These are phyloP conservation scores for Agrochola lychnidis DNA, from an alignment of 2,888 invertebrate species.

Conservation along the genomic window DNA sequence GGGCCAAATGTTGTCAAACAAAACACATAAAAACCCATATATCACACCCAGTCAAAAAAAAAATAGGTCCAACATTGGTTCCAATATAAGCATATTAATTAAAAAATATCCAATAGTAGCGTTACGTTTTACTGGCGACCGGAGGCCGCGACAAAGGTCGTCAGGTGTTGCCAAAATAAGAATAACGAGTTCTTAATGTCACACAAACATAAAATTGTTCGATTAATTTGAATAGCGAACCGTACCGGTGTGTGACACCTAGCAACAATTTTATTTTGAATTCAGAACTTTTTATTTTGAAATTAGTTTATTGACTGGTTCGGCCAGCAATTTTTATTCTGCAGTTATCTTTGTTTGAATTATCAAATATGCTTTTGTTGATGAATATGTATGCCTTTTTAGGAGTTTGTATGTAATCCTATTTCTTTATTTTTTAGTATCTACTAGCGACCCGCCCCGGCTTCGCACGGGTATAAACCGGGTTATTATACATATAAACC, in stretches of 20 bases:
- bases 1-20: constrained; percentile 3
- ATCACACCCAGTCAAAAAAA: constrained; percentile 17
- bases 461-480: no score
- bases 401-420: not conserved
- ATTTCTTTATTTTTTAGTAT: not conserved
- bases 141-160: constrained; percentile 82
- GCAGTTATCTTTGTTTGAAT: not conserved
- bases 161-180: constrained; percentile 80
- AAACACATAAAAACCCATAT: not conserved
- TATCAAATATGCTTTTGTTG: not conserved
- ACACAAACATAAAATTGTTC: constrained; percentile 64
- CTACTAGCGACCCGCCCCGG: no score
- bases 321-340: not conserved
- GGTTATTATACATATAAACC: no score
- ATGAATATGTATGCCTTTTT: not conserved
- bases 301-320: not conserved
- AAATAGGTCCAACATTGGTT: constrained; percentile 37
- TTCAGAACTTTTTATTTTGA: constrained; percentile 37
- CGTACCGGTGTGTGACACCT: constrained; percentile 71
- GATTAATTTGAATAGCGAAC: constrained; percentile 38
- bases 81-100: constrained; percentile 48
- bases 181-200: constrained; percentile 86
- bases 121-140: constrained; percentile 43
- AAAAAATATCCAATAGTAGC: constrained; percentile 49
- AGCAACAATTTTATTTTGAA: constrained; percentile 63